Conservation (phyloP, 1,140 invertebrate genomes). For the Helicoverpa zea region DNA sequence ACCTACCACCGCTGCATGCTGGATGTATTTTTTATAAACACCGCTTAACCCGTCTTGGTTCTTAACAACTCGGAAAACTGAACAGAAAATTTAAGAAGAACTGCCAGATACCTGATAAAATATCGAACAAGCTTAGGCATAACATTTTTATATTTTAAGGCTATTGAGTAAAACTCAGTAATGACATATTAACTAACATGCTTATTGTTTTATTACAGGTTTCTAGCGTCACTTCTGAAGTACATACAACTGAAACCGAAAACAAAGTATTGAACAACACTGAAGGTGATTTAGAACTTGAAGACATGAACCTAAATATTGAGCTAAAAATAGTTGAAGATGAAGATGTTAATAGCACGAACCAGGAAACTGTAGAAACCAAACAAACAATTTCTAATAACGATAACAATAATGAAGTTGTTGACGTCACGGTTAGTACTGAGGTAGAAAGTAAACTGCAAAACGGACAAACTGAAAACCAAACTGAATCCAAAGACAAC, state of each 20-base stretch:
- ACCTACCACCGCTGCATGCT: neutral
- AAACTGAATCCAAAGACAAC: slow-evolving; percentile 48
- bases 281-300: slow-evolving; percentile 71
- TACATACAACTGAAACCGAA: slow-evolving; percentile 67
- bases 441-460: slow-evolving; percentile 46
- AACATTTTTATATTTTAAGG: too few relatives aligned
- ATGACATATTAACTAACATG: neutral
- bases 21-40: neutral
- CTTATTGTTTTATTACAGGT: slow-evolving; percentile 59
- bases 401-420: slow-evolving; percentile 37
- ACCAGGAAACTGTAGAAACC: neutral
- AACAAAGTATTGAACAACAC: slow-evolving; percentile 58
- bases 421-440: slow-evolving; percentile 31
- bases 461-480: slow-evolving; percentile 38
- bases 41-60: neutral
- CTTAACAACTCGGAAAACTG: neutral
- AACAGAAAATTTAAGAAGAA: neutral
- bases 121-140: too few relatives aligned
- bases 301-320: slow-evolving; percentile 74
- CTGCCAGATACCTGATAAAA: neutral
- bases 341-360: slow-evolving; percentile 62
- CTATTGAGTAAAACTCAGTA: too few relatives aligned
- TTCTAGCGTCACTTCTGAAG: slow-evolving; percentile 64
- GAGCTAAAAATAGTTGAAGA: slow-evolving; percentile 86
- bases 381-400: slow-evolving; percentile 41